These are phyloP conservation scores for Melitaea cinxia DNA, from an alignment of 1,140 invertebrate genomes.

Conservation along the genomic window DNA sequence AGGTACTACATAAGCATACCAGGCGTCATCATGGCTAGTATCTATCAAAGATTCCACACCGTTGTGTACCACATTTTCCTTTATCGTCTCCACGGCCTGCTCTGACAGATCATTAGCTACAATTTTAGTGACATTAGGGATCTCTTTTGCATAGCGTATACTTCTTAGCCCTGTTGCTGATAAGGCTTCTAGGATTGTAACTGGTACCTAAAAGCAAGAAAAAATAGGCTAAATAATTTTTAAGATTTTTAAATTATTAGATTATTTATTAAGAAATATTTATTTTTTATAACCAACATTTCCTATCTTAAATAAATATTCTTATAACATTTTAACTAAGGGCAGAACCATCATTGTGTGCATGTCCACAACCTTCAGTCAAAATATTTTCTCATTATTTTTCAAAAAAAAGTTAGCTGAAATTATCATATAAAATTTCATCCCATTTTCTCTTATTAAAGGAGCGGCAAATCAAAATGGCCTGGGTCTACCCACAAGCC, in stretches of 20 bases:
- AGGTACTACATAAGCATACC: conserved; percentile 80
- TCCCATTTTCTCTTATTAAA: no score
- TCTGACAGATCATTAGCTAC: conserved; percentile 97
- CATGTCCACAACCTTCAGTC: no score
- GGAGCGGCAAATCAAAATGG: no score
- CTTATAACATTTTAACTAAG: no score
- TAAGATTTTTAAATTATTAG: background rate
- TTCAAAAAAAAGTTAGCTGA: no score
- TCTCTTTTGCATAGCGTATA: conserved; percentile 97
- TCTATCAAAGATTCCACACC: conserved; percentile 88
- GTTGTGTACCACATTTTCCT: conserved; percentile 91
- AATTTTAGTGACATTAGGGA: conserved; percentile 90
- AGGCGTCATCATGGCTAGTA: conserved; percentile 90
- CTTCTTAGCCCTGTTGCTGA: conserved; percentile 97
- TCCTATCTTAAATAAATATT: no score
- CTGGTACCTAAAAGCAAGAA: conserved; percentile 78
- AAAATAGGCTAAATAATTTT: background rate
- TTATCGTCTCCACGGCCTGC: conserved; percentile 93
- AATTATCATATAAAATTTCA: no score
- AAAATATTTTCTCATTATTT: no score
- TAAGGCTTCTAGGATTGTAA: conserved; percentile 95
- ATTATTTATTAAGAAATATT: no score
- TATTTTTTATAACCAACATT: no score
- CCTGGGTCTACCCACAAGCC: no score
- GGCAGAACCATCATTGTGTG: no score